phyloP scores from a whole-genome alignment of 35 echinoderm and acorn worm genomes.

The Stichopus chloronotus region DNA sequence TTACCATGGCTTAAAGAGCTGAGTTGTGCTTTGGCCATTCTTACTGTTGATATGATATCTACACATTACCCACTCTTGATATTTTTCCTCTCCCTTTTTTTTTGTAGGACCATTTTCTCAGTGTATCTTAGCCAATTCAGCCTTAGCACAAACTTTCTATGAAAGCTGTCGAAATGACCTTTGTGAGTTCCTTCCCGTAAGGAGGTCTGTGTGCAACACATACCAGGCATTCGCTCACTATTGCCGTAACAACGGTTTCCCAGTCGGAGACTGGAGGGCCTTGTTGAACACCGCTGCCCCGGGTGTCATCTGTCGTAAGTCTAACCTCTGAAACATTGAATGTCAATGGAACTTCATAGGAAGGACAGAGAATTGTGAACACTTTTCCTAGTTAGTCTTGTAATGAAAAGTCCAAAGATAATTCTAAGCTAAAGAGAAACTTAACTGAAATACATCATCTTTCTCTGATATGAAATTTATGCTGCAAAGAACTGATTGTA shows the following conservation, averaged over 20 bases:
- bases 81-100: background rate
- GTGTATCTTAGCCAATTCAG: background rate
- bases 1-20: too few species aligned
- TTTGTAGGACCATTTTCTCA: constrained; percentile 16
- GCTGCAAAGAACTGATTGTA: too few species aligned
- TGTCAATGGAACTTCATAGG: too few species aligned
- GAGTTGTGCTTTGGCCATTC: too few species aligned
- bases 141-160: background rate
- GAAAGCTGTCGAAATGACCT: constrained; percentile 20
- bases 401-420: background rate
- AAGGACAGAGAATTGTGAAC: too few species aligned
- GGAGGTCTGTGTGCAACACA: constrained; percentile 22
- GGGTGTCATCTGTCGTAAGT: constrained; percentile 1
- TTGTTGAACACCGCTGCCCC: background rate
- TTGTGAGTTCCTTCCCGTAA: constrained; percentile 7
- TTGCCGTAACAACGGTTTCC: background rate
- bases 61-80: too few species aligned
- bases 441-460: background rate
- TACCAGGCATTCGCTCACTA: constrained; percentile 34
- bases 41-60: too few species aligned
- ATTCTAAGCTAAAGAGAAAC: background rate
- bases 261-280: constrained; percentile 9
- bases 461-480: too few species aligned
- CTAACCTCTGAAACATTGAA: background rate
- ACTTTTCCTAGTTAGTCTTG: too few species aligned